Percentiles rank a stretch among this genome's conserved stretches.
These are phyloP conservation scores for Sphenodon punctatus DNA, from an alignment of 2,797 vertebrate species.

Conservation along the genomic window DNA sequence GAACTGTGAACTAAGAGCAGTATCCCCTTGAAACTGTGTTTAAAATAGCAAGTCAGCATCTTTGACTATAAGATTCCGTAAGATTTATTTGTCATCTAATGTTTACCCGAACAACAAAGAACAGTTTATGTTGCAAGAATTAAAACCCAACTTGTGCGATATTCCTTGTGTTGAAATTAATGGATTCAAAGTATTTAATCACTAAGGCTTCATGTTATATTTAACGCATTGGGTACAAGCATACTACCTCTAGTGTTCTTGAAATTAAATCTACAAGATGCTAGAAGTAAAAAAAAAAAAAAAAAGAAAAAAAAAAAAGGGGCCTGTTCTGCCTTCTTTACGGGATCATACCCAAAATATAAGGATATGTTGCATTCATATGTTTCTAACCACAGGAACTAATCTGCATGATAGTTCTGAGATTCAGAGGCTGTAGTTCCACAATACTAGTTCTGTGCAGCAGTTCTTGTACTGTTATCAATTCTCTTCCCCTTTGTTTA, in stretches of 20 bases:
- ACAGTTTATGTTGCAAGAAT: not conserved
- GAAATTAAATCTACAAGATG: not conserved
- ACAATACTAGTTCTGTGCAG: too few species aligned
- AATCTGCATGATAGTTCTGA: too few species aligned
- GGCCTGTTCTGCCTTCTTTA: not conserved
- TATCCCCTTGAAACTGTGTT: not conserved
- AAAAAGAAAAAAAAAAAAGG: too few species aligned
- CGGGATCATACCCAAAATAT: not conserved
- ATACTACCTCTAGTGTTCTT: not conserved
- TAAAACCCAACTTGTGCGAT: not conserved
- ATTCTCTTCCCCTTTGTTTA: not conserved
- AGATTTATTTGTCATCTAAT: not conserved
- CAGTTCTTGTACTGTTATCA: not conserved
- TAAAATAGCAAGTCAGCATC: not conserved
- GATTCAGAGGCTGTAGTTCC: too few species aligned
- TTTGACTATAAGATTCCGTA: not conserved
- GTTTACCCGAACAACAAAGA: not conserved
- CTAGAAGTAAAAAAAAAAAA: not conserved
- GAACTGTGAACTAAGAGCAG: not conserved
- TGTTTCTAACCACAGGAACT: too few species aligned
- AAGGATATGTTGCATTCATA: too few species aligned
- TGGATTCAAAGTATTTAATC: not conserved
- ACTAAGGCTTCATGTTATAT: not conserved
- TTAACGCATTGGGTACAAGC: not conserved
- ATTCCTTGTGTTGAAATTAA: not conserved